Evolutionary conservation across 1,140 invertebrate species (phyloP).

Genomic region (Bombus sibiricus): DNA sequence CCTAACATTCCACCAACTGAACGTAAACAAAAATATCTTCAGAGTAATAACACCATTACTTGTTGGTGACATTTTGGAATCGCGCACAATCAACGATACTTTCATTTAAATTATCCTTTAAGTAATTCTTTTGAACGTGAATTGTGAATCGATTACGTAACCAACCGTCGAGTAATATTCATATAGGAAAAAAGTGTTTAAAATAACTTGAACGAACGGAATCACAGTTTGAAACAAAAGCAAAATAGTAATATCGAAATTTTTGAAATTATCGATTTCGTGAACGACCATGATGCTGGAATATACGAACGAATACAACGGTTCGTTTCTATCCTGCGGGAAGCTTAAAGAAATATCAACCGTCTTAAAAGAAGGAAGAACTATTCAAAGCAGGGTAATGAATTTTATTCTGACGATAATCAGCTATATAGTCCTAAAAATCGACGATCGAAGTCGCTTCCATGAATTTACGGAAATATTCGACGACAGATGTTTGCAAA

Average conservation of each 20-base stretch:
- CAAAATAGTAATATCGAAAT: background rate
- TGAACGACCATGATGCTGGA: background rate
- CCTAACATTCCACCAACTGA: background rate
- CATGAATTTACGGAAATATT: constrained; percentile 1
- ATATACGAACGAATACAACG: background rate
- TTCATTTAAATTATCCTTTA: background rate
- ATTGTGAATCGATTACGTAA: background rate
- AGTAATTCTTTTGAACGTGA: background rate
- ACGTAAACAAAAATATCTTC: constrained; percentile 3
- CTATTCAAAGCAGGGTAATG: constrained; percentile 16
- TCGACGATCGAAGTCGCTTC: constrained; percentile 10
- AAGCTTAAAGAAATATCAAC: constrained; percentile 2
- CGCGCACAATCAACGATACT: background rate
- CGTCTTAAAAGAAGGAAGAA: background rate
- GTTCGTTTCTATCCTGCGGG: background rate
- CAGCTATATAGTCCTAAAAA: constrained; percentile 39
- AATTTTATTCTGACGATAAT: constrained; percentile 46
- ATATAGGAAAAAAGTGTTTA: background rate
- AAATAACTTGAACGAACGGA: background rate
- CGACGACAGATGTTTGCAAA: background rate
- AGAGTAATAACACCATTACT: background rate
- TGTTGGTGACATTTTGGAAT: background rate
- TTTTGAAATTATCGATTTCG: background rate
- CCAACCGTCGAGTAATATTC: background rate
- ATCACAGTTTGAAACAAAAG: background rate